Conservation (phyloP, 2,888 invertebrate species). For the Apeira syringaria region DNA sequence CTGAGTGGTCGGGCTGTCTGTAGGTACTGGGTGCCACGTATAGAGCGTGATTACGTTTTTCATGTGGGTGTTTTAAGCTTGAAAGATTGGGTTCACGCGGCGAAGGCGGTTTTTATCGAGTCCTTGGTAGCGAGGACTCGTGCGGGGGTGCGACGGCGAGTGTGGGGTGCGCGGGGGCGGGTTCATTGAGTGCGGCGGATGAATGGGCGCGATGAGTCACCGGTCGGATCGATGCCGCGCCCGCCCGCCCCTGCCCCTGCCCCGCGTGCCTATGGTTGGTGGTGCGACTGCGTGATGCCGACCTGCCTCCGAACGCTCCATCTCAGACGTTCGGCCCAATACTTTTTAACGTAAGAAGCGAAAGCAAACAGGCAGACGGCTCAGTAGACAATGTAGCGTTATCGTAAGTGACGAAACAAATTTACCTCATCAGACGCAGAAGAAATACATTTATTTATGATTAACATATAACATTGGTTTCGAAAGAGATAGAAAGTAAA, state of each 20-base stretch:
- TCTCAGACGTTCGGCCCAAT: slow-evolving; percentile 32
- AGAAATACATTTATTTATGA: no score
- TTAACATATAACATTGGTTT: no score
- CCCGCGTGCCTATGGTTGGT: slow-evolving; percentile 8
- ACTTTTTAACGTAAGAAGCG: slow-evolving; percentile 32
- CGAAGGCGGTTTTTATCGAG: slow-evolving; percentile 67
- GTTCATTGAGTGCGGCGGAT: slow-evolving; percentile 80
- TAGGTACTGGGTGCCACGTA: no score
- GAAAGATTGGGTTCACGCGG: slow-evolving; percentile 61
- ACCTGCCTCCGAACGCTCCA: slow-evolving; percentile 21
- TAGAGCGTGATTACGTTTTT: slow-evolving; percentile 46
- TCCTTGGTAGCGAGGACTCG: slow-evolving; percentile 70
- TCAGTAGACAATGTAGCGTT: slow-evolving; percentile 26
- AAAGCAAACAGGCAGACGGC: slow-evolving; percentile 24
- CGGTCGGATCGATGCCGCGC: slow-evolving; percentile 70
- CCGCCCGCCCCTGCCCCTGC: no score
- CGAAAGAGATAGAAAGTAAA: no score
- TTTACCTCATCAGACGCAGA: no score
- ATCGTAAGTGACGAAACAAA: slow-evolving; percentile 21
- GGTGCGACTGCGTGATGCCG: slow-evolving; percentile 23
- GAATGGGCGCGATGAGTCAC: slow-evolving; percentile 80
- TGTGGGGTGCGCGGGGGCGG: slow-evolving; percentile 50
- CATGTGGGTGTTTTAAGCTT: slow-evolving; percentile 60
- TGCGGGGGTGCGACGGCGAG: slow-evolving; percentile 45
- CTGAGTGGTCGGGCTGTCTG: background rate